Percentiles rank a stretch among this genome's conserved stretches.
Evolutionary conservation across 2,888 invertebrate species (phyloP).

Genomic region (Meta bourneti): DNA sequence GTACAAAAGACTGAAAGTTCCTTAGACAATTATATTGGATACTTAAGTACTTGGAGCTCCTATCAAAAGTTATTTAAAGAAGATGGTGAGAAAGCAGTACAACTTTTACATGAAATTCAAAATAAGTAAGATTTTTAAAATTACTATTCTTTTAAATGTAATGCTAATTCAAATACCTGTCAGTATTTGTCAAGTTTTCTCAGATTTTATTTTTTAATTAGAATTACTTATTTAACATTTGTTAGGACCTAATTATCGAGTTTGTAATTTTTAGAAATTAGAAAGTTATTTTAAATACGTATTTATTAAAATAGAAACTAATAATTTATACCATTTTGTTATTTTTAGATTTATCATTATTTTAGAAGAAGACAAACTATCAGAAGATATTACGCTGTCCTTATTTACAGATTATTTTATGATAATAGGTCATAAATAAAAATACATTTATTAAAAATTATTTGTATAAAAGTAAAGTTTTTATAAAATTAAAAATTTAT

Average conservation of each 20-base stretch:
- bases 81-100: slow-evolving; percentile 54
- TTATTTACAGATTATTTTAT: slow-evolving; percentile 70
- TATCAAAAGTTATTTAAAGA: slow-evolving; percentile 67
- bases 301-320: not conserved
- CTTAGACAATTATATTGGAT: slow-evolving; percentile 68
- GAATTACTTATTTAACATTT: not conserved
- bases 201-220: not conserved
- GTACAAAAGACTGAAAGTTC: slow-evolving; percentile 29
- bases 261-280: not conserved
- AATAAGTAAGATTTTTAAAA: slow-evolving; percentile 32
- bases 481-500: too few relatives aligned
- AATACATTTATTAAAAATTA: not conserved
- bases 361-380: slow-evolving; percentile 14
- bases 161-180: not conserved
- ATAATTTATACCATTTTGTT: not conserved
- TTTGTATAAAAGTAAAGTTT: too few relatives aligned
- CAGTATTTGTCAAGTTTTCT: not conserved
- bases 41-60: slow-evolving; percentile 75
- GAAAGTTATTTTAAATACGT: not conserved
- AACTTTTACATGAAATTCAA: slow-evolving; percentile 51
- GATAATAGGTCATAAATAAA: slow-evolving; percentile 53
- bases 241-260: not conserved
- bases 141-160: not conserved
- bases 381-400: slow-evolving; percentile 46
- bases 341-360: slow-evolving; percentile 34